Evolutionary conservation across 1,140 invertebrate genomes (phyloP).

Genomic region (Daktulosphaira vitifoliae): DNA sequence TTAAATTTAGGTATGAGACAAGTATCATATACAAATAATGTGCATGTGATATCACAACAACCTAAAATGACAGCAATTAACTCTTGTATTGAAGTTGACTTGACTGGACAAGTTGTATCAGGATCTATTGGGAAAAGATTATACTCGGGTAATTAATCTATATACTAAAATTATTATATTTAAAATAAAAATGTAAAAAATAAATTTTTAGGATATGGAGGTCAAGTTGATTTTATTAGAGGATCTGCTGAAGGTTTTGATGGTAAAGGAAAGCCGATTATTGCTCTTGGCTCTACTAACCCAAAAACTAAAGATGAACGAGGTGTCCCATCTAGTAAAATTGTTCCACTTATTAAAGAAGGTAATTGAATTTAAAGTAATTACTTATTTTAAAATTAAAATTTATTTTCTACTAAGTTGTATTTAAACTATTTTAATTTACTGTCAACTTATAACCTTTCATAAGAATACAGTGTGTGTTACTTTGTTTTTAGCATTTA

Average conservation of each 20-base stretch:
- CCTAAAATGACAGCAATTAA: constrained; percentile 92
- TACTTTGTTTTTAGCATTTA: too few relatives aligned
- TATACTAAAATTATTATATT: not conserved
- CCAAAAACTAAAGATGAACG: constrained; percentile 55
- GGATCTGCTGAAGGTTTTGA: constrained; percentile 85
- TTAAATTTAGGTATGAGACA: constrained; percentile 65
- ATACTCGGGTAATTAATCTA: constrained; percentile 63
- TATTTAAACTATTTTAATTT: too few relatives aligned
- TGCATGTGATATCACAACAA: constrained; percentile 67
- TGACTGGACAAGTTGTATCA: constrained; percentile 87
- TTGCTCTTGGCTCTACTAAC: constrained; percentile 80
- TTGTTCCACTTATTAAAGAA: constrained; percentile 24
- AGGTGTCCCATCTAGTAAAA: constrained; percentile 7
- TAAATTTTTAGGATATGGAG: constrained; percentile 46
- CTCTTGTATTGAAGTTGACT: constrained; percentile 89
- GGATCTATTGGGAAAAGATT: constrained; percentile 88
- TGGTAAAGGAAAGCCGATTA: constrained; percentile 83
- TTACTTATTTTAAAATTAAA: too few relatives aligned
- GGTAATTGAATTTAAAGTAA: constrained; percentile 18
- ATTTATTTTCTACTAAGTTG: too few relatives aligned
- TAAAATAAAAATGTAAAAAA: not conserved
- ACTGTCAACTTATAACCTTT: too few relatives aligned
- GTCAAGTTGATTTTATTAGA: constrained; percentile 79
- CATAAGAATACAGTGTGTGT: too few relatives aligned
- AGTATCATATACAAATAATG: constrained; percentile 79